Evolutionary conservation across 2,888 invertebrate genomes (phyloP).

Genomic region (Caprella mutica): DNA sequence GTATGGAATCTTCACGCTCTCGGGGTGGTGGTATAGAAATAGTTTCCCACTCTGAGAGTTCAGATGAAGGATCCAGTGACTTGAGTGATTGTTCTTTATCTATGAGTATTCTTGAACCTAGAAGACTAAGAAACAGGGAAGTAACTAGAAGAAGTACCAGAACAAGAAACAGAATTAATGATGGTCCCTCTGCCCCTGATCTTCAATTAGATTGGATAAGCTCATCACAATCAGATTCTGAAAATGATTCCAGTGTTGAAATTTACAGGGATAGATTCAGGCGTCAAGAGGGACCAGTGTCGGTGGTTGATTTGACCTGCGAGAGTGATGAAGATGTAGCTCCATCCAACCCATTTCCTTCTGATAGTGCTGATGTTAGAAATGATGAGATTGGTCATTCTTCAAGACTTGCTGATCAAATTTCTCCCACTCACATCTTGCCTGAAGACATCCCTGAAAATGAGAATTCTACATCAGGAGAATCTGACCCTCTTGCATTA

Average conservation of each 20-base stretch:
- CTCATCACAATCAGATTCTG: constrained; percentile 41
- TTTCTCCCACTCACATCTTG: too few relatives aligned
- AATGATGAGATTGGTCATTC: too few relatives aligned
- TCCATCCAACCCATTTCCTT: too few relatives aligned
- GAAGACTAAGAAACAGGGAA: background rate
- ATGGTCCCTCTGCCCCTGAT: constrained; percentile 56
- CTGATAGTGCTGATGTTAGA: too few relatives aligned
- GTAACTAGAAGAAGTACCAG: background rate
- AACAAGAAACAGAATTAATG: constrained; percentile 26
- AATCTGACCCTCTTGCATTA: too few relatives aligned
- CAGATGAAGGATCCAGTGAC: background rate
- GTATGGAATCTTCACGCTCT: too few relatives aligned
- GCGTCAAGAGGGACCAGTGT: constrained; percentile 40
- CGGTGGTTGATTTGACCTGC: constrained; percentile 49
- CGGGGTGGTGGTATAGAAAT: background rate
- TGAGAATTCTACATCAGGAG: too few relatives aligned
- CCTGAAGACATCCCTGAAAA: too few relatives aligned
- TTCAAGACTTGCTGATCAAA: too few relatives aligned
- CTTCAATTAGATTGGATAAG: constrained; percentile 61
- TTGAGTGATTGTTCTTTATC: background rate
- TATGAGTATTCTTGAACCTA: too few relatives aligned
- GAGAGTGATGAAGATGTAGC: constrained; percentile 39
- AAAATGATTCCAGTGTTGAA: constrained; percentile 44
- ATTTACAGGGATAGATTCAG: constrained; percentile 40
- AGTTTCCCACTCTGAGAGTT: background rate